Evolutionary conservation across 2,797 vertebrate genomes (phyloP), one percentile per base, ranked within the genome.

Genomic region (Apogon hyalosoma): DNA sequence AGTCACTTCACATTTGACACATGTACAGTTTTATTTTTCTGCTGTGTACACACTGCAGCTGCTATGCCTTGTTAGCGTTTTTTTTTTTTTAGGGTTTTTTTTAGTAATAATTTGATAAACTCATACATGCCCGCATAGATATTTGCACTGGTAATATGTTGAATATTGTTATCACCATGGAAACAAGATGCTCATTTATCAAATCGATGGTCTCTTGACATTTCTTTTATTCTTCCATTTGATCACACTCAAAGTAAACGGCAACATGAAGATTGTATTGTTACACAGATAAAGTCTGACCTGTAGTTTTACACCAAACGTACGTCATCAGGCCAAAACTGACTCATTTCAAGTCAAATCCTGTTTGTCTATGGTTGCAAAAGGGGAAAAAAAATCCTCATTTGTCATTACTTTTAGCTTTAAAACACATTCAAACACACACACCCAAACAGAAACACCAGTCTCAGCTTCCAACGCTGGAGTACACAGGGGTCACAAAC

Each of bases 121-220:
- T 95, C 95, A 94, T 94, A 96, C 96, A 98, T 97, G 96, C 96
- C 96, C 94, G 95, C 93, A 89, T 94, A 97, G 93, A 96, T 88
- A 82, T 75, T 80, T 72, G 75, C 77, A 72, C 67, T 85, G 80
- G 91, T 95, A 95, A 94, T 88, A 79, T 84, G 82, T 82, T 83
- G 21, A 24, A 95, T 95, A 95, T 92, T 94, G 93, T 95, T 92
- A 95, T 95, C 95, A 96, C 94, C 94, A 96, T 95, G 94, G 94
- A 95, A 96, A 97, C 95, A 96, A 95, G 94, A 97, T 96, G 95
- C 95, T 93, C 91, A 93, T 90, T 95, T 88, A 65, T 94, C 93
- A 95, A 95, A 91, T 94, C 87, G 90, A 93, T 91, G 91, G 0
- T 86, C 87, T 91, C 91, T 94, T 77, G 92, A 94, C 90, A 87